phyloP scores from a whole-genome alignment of 2,797 vertebrate genomes.

The Cynopterus sphinx region DNA sequence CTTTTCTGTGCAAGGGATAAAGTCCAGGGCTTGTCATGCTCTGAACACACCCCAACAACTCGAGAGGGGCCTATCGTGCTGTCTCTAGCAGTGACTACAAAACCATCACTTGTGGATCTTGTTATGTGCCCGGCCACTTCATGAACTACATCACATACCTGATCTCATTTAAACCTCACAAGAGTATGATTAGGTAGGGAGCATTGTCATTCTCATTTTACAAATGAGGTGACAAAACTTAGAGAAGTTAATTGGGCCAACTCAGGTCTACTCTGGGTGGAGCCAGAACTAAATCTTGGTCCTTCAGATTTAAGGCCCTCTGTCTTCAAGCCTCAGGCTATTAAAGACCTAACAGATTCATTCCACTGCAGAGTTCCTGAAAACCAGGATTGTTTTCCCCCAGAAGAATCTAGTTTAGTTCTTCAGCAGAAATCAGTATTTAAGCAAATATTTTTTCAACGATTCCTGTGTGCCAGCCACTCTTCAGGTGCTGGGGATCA shows the following conservation, averaged over 20 bases:
- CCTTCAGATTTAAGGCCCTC: not conserved
- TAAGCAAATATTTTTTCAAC: not conserved
- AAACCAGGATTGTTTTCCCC: not conserved
- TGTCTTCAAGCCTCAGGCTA: not conserved
- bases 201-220: conserved; percentile 30
- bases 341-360: not conserved
- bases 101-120: not conserved
- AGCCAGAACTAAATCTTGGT: not conserved
- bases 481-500: not conserved
- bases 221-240: conserved; percentile 15
- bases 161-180: not conserved
- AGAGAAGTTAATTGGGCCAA: not conserved
- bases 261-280: not conserved
- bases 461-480: not conserved
- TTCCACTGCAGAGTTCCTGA: not conserved
- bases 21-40: not conserved
- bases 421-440: not conserved
- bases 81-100: too few relatives aligned
- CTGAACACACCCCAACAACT: not conserved
- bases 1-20: not conserved
- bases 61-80: not conserved
- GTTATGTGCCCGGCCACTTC: not conserved
- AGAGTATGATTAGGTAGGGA: not conserved
- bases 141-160: not conserved
- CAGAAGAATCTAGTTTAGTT: not conserved